A percentile compares a stretch with the other conserved stretches of the same genome.
Evolutionary conservation across 2,113 vertebrate species (phyloP).

Genomic region (Falco punctatus): DNA sequence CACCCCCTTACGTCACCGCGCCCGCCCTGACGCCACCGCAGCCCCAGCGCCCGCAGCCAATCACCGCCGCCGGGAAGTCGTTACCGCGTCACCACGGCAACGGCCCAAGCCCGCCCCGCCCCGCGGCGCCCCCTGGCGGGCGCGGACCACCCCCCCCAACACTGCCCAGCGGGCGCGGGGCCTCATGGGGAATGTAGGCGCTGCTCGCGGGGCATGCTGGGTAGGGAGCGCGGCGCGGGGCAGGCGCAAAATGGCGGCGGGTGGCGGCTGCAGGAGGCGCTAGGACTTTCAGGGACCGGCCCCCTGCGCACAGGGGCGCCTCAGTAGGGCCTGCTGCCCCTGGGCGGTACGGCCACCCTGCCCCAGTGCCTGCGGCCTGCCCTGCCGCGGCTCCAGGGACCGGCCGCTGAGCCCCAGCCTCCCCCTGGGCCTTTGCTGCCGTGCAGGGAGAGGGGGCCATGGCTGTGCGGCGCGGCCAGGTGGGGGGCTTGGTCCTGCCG

Average conservation of each 20-base stretch:
- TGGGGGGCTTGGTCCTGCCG: not conserved
- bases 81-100: not conserved
- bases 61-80: not conserved
- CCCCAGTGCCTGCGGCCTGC: not conserved
- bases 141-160: fast-evolving
- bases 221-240: not conserved
- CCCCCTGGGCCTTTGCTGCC: too few species aligned
- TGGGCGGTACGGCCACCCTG: too few species aligned
- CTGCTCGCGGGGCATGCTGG: not conserved
- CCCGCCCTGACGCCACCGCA: slow-evolving; percentile 4
- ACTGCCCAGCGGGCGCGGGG: not conserved
- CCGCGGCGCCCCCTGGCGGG: not conserved
- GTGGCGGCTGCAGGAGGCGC: too few species aligned
- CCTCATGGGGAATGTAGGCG: not conserved
- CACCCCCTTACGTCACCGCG: not conserved
- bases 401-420: not conserved
- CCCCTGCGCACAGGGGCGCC: not conserved
- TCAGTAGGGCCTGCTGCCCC: not conserved
- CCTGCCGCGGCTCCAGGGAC: too few species aligned
- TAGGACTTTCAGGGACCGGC: too few species aligned
- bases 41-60: not conserved
- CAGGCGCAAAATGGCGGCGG: not conserved
- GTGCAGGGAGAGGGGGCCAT: not conserved
- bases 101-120: not conserved
- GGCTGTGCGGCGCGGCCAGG: too few species aligned